Percentiles rank a stretch among this genome's conserved stretches.
phyloP scores from a whole-genome alignment of 2,797 vertebrate genomes.

The Tenualosa ilisha region DNA sequence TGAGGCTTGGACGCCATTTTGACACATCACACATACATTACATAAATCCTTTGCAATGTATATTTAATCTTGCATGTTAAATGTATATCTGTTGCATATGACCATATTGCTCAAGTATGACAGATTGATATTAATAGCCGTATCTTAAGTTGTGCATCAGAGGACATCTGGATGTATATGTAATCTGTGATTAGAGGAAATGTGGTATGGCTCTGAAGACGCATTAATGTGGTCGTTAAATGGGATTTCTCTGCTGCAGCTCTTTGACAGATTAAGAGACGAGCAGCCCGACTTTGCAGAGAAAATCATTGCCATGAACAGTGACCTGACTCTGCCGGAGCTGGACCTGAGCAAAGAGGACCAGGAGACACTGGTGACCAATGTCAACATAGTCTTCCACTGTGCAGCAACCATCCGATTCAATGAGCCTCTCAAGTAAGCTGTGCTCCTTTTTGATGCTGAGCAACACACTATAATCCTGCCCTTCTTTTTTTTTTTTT shows the following conservation, averaged over 20 bases:
- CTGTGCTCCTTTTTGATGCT: background rate
- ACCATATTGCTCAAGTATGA: background rate
- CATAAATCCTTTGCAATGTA: background rate
- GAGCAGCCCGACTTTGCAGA: constrained; percentile 89
- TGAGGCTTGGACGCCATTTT: background rate
- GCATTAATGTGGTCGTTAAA: background rate
- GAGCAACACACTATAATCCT: background rate
- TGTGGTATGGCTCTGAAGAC: background rate
- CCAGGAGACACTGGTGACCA: constrained; percentile 78
- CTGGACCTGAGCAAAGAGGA: constrained; percentile 85
- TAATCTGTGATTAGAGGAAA: background rate
- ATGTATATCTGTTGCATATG: background rate
- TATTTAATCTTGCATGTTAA: background rate
- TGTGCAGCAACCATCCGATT: constrained; percentile 96
- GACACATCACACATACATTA: background rate
- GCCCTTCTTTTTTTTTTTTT: background rate
- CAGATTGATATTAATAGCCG: background rate
- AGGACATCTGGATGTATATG: background rate
- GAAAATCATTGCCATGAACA: constrained; percentile 88
- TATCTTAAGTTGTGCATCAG: background rate
- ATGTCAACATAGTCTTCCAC: constrained; percentile 89
- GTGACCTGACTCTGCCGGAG: constrained; percentile 87
- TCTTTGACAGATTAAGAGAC: constrained; percentile 89
- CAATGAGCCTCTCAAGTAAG: constrained; percentile 93
- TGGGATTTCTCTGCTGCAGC: constrained; percentile 64